Conservation (phyloP, 2,113 vertebrate genomes). For the Turdus rufiventris region DNA sequence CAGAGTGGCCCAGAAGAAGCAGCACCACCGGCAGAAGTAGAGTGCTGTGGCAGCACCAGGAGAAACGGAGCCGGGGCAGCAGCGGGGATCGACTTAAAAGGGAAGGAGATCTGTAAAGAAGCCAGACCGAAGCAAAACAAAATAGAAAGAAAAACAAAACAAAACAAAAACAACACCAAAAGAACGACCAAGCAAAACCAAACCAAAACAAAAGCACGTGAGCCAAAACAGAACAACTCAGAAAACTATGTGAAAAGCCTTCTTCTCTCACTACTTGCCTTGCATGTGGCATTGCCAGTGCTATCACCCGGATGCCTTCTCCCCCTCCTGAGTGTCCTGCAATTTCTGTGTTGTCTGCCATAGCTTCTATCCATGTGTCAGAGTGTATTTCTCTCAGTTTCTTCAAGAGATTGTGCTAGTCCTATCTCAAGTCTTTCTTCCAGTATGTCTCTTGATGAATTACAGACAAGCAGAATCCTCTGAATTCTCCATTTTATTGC, state of each 20-base stretch:
- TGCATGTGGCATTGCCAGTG: rapidly evolving
- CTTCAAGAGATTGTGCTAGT: background rate
- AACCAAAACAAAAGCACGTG: too few relatives aligned
- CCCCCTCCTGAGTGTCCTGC: rapidly evolving
- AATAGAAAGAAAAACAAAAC: background rate
- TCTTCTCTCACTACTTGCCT: background rate
- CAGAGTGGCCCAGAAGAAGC: rapidly evolving
- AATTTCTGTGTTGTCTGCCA: background rate
- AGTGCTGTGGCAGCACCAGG: too few relatives aligned
- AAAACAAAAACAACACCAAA: too few relatives aligned
- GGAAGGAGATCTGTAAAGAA: background rate
- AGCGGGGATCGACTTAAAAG: rapidly evolving
- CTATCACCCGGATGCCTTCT: rapidly evolving
- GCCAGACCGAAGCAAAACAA: background rate
- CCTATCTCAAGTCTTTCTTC: background rate
- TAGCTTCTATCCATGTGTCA: background rate
- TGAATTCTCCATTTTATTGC: background rate
- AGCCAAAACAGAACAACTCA: too few relatives aligned
- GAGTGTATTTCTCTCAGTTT: background rate
- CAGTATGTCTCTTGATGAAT: background rate
- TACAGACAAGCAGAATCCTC: background rate
- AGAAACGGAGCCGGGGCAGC: background rate
- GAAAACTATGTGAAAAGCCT: background rate
- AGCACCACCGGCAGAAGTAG: background rate
- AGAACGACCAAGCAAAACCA: too few relatives aligned